These are phyloP conservation scores for Odontophorus gujanensis DNA, from an alignment of 2,113 vertebrate species.

Conservation along the genomic window DNA sequence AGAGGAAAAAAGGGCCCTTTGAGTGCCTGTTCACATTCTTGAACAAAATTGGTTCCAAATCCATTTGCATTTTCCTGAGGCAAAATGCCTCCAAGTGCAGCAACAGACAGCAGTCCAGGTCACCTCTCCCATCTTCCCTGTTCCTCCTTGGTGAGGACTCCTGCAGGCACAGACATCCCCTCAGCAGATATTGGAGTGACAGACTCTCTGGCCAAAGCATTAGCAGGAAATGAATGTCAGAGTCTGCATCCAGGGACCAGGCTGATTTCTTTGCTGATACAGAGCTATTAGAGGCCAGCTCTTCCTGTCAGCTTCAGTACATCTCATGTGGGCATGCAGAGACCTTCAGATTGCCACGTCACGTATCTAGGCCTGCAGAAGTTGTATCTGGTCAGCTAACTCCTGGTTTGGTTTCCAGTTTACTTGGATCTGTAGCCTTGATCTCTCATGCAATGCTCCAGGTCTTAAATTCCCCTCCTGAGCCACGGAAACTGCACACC, in stretches of 20 bases:
- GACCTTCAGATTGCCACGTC: background rate
- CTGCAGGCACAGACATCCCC: background rate
- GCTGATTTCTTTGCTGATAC: background rate
- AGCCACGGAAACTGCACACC: background rate
- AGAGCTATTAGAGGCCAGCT: background rate
- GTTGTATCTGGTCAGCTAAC: background rate
- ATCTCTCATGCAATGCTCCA: background rate
- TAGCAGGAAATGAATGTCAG: background rate
- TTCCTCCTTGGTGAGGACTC: background rate
- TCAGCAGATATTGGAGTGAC: background rate
- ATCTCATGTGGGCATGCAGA: background rate
- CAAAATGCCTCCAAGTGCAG: background rate
- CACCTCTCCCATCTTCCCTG: background rate
- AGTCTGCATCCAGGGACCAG: background rate
- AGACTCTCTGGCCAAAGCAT: background rate
- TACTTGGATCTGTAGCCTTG: background rate
- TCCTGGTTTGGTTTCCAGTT: background rate
- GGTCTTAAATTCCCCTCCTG: background rate
- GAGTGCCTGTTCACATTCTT: conserved; percentile 3
- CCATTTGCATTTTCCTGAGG: conserved; percentile 44
- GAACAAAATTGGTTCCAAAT: conserved; percentile 37
- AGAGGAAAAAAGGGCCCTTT: conserved; percentile 17
- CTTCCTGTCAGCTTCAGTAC: background rate
- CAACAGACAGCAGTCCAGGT: background rate
- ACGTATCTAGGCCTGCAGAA: background rate